These are phyloP conservation scores for Euborellia annulipes DNA, from an alignment of 1,140 invertebrate species.

Conservation along the genomic window DNA sequence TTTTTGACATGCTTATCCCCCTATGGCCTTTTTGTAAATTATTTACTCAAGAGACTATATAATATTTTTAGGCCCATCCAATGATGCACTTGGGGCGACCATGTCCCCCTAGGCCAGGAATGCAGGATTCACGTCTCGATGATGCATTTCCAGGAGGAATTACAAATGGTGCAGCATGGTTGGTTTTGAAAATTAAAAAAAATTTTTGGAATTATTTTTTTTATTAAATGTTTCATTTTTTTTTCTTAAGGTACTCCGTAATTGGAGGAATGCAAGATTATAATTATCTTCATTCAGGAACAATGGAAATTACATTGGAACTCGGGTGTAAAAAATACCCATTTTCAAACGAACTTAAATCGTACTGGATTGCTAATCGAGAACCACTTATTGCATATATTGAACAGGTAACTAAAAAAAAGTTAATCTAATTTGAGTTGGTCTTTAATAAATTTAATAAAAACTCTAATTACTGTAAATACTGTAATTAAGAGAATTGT, in stretches of 20 bases:
- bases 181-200: conserved; percentile 36
- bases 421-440: too few relatives aligned
- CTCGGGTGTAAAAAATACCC: conserved; percentile 90
- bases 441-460: too few relatives aligned
- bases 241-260: conserved; percentile 29
- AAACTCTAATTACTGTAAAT: too few relatives aligned
- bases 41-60: too few relatives aligned
- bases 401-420: conserved; percentile 80
- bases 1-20: too few relatives aligned
- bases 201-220: too few relatives aligned
- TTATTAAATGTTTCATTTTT: too few relatives aligned
- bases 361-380: conserved; percentile 79
- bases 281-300: conserved; percentile 86
- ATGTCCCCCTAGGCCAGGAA: conserved; percentile 37
- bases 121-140: conserved; percentile 23
- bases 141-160: conserved; percentile 59
- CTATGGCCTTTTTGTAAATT: too few relatives aligned
- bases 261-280: conserved; percentile 96
- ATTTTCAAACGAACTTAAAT: conserved; percentile 45
- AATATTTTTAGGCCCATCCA: conserved; percentile 45
- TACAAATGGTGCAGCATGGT: conserved; percentile 87
- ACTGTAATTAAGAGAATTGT: too few relatives aligned
- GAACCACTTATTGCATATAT: conserved; percentile 73
- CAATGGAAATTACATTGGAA: conserved; percentile 90
- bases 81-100: conserved; percentile 64